A percentile compares a stretch with the other conserved stretches of the same genome.
Evolutionary conservation across 2,113 vertebrate genomes (phyloP).

Genomic region (Gasterosteus nipponicus): DNA sequence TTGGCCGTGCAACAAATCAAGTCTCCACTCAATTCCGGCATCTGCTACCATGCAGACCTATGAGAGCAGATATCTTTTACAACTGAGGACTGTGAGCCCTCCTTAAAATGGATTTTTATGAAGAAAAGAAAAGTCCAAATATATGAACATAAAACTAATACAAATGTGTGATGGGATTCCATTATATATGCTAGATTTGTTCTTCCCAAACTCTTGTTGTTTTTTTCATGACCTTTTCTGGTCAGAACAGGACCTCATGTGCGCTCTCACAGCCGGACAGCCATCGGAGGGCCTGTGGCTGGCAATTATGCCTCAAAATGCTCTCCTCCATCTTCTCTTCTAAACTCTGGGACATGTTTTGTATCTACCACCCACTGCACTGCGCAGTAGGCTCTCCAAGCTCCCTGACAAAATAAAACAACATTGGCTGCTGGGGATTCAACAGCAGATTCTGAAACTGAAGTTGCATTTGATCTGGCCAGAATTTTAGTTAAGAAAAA

Average conservation of each 20-base stretch:
- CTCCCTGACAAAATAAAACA: slow-evolving; percentile 32
- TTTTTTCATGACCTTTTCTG: slow-evolving; percentile 56
- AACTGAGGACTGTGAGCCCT: slow-evolving; percentile 26
- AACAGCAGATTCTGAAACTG: slow-evolving; percentile 15
- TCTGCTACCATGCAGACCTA: slow-evolving; percentile 62
- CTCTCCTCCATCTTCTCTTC: slow-evolving; percentile 39
- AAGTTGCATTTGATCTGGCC: neutral
- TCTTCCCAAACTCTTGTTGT: slow-evolving; percentile 51
- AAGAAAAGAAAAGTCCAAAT: slow-evolving; percentile 58
- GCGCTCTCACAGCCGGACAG: slow-evolving; percentile 44
- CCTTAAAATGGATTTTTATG: slow-evolving; percentile 56
- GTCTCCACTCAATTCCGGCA: slow-evolving; percentile 66
- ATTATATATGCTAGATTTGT: slow-evolving; percentile 62
- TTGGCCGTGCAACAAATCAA: slow-evolving; percentile 69
- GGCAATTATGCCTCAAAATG: slow-evolving; percentile 67
- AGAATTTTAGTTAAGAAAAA: neutral
- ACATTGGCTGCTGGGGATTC: slow-evolving; percentile 21
- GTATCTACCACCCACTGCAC: slow-evolving; percentile 57
- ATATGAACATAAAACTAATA: slow-evolving; percentile 57
- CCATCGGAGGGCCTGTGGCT: slow-evolving; percentile 49
- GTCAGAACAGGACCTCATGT: slow-evolving; percentile 50
- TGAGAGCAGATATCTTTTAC: slow-evolving; percentile 54
- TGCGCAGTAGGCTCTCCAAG: slow-evolving; percentile 45
- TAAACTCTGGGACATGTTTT: slow-evolving; percentile 54
- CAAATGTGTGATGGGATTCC: slow-evolving; percentile 60